phyloP scores from a whole-genome alignment of 1,140 invertebrate species.

The Arctopsyche grandis region DNA sequence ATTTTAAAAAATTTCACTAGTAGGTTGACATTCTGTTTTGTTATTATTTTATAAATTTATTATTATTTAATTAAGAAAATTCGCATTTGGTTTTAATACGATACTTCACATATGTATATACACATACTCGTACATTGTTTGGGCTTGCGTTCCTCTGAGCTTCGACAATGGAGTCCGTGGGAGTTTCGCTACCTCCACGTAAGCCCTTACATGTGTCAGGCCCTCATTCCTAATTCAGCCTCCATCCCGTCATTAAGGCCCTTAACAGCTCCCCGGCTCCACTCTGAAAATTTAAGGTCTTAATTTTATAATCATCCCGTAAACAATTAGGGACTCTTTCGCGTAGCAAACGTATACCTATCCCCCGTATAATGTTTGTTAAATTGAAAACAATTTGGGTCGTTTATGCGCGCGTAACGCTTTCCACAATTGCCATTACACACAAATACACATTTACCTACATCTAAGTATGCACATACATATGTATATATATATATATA shows the following conservation, averaged over 20 bases:
- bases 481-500: not conserved
- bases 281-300: slow-evolving; percentile 50
- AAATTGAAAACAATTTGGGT: slow-evolving; percentile 27
- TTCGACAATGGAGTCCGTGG: slow-evolving; percentile 10
- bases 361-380: not conserved
- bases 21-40: no score
- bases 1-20: not conserved
- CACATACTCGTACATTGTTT: not conserved
- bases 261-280: slow-evolving; percentile 21
- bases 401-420: slow-evolving; percentile 18
- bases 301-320: slow-evolving; percentile 54
- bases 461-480: no score
- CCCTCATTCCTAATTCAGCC: slow-evolving; percentile 44
- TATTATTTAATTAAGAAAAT: slow-evolving; percentile 7
- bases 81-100: not conserved
- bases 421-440: slow-evolving; percentile 12
- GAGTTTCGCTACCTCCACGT: slow-evolving; percentile 7
- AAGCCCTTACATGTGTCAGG: slow-evolving; percentile 37
- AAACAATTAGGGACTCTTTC: slow-evolving; percentile 53
- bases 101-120: not conserved
- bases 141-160: not conserved
- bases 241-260: slow-evolving; percentile 45
- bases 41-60: not conserved
- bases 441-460: no score
- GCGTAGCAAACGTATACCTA: not conserved